phyloP scores from a whole-genome alignment of 2,113 vertebrate genomes.

The Nicator chloris region DNA sequence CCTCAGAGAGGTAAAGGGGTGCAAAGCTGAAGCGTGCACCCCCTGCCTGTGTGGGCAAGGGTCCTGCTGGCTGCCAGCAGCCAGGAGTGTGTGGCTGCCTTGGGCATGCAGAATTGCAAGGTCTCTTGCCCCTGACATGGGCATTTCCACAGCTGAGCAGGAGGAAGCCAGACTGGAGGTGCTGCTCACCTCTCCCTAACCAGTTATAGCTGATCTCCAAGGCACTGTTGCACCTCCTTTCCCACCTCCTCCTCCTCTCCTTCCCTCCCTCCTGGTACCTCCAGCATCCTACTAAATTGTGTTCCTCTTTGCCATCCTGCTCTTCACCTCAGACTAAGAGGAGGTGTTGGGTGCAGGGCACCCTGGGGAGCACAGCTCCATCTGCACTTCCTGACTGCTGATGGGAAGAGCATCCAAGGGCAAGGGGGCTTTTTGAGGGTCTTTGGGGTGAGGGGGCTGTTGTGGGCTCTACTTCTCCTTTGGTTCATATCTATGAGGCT shows the following conservation, averaged over 20 bases:
- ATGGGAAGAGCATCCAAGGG: background rate
- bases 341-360: background rate
- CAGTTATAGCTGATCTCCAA: background rate
- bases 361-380: background rate
- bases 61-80: background rate
- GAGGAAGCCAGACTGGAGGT: background rate
- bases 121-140: fast-evolving
- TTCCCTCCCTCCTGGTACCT: background rate
- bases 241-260: background rate
- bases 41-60: background rate
- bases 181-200: background rate
- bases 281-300: fast-evolving
- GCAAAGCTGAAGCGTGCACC: background rate
- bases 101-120: background rate
- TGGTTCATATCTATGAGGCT: background rate
- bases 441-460: background rate
- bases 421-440: background rate
- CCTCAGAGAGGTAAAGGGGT: background rate
- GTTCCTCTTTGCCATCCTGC: background rate
- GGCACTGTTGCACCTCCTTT: background rate
- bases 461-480: background rate
- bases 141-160: background rate
- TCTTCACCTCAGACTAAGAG: background rate
- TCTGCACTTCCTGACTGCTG: background rate
- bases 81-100: background rate